These are phyloP conservation scores for Bimastos eiseni DNA, from an alignment of 2,888 invertebrate genomes.

Conservation along the genomic window DNA sequence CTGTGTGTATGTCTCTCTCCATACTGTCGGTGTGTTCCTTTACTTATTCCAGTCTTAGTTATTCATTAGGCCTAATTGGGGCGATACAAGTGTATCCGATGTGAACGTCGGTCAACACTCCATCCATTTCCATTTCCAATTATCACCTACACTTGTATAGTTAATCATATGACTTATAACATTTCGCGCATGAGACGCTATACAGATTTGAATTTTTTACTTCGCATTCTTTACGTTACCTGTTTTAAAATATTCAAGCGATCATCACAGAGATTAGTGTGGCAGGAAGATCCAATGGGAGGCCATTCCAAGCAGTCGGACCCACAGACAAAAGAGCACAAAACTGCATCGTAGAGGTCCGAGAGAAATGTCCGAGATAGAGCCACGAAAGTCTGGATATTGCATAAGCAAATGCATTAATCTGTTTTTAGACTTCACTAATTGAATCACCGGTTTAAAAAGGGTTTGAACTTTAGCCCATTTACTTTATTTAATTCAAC, in stretches of 20 bases:
- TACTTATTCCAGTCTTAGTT: neutral
- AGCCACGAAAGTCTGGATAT: neutral
- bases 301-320: no score
- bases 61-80: neutral
- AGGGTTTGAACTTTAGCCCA: no score
- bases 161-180: neutral
- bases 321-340: no score
- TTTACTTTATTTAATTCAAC: no score
- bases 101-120: neutral
- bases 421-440: neutral
- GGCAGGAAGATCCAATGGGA: no score
- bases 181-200: neutral
- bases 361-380: no score
- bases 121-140: neutral
- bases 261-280: no score
- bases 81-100: neutral
- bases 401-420: neutral
- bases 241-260: neutral
- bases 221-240: neutral
- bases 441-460: neutral
- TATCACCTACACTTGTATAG: neutral
- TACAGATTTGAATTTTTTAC: neutral
- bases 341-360: no score
- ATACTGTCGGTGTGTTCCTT: neutral
- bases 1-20: neutral